These are phyloP conservation scores for Esox niger DNA, from an alignment of 2,113 vertebrate species.

Conservation along the genomic window DNA sequence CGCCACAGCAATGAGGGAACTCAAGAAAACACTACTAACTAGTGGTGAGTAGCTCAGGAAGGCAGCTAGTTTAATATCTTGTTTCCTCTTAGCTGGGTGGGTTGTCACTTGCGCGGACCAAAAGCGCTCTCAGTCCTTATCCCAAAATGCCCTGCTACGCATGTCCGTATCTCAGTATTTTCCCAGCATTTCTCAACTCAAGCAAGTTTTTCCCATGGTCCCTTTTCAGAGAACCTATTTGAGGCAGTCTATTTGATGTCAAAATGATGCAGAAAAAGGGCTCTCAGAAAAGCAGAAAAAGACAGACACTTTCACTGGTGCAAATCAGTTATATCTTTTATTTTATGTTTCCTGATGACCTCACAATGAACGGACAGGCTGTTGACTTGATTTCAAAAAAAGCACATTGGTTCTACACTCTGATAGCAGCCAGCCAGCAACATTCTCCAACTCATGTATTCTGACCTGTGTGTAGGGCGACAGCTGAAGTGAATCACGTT, in stretches of 20 bases:
- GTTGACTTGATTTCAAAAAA: not conserved
- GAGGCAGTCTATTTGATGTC: constrained; percentile 56
- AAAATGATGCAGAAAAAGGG: constrained; percentile 38
- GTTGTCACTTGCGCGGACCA: constrained; percentile 27
- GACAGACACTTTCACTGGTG: constrained; percentile 18
- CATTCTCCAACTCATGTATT: constrained; percentile 9
- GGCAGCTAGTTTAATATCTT: constrained; percentile 1
- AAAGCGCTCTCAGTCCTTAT: constrained; percentile 40
- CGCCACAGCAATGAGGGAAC: constrained; percentile 34
- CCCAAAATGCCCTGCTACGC: constrained; percentile 50
- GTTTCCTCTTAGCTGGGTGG: constrained; percentile 33
- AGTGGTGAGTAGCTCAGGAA: not conserved
- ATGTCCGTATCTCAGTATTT: constrained; percentile 29
- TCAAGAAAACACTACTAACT: constrained; percentile 25
- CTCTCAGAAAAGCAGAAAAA: constrained; percentile 29
- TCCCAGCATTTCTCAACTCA: constrained; percentile 62
- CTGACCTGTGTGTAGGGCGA: constrained; percentile 31
- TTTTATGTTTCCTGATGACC: no score
- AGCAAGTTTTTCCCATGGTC: constrained; percentile 60
- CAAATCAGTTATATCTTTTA: constrained; percentile 27
- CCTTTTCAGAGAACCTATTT: constrained; percentile 53
- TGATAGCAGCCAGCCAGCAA: not conserved
- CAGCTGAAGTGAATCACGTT: constrained; percentile 19
- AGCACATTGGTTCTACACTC: not conserved
- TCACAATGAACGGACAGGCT: not conserved